A percentile compares a stretch with the other conserved stretches of the same genome.
Conservation (phyloP, 2,797 vertebrate species). For the Nyctibius grandis region DNA sequence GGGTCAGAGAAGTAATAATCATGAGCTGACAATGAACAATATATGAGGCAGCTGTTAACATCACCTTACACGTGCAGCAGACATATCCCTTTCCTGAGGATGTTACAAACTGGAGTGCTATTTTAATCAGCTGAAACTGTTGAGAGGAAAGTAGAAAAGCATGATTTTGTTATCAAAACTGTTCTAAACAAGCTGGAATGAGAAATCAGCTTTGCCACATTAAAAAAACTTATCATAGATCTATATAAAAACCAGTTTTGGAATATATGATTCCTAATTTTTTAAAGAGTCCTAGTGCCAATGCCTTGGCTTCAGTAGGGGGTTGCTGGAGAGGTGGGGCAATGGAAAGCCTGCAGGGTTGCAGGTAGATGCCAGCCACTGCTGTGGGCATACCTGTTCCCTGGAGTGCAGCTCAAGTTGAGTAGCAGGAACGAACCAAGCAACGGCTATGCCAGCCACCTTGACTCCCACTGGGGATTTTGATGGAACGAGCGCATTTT, state of each 20-base stretch:
- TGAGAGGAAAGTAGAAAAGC: not conserved
- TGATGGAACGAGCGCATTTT: not conserved
- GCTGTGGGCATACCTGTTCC: not conserved
- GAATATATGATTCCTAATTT: not conserved
- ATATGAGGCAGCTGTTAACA: not conserved
- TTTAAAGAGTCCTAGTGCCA: not conserved
- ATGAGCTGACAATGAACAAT: not conserved
- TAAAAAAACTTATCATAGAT: not conserved
- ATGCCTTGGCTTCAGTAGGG: not conserved
- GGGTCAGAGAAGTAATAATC: not conserved
- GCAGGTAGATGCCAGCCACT: not conserved
- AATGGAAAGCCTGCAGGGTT: not conserved
- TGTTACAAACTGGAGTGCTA: slow-evolving; percentile 1
- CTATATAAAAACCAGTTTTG: not conserved
- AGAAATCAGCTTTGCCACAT: not conserved
- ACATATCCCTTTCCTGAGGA: not conserved
- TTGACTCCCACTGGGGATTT: not conserved
- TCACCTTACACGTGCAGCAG: not conserved
- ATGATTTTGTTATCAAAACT: slow-evolving; percentile 4
- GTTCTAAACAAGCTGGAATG: not conserved
- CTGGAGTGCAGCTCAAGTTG: not conserved
- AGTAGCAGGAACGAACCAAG: not conserved
- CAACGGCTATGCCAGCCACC: not conserved
- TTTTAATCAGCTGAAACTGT: slow-evolving; percentile 18
- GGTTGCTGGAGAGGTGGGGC: not conserved